These are phyloP conservation scores for Melinopterus prodromus DNA, from an alignment of 2,888 invertebrate species.

Conservation along the genomic window DNA sequence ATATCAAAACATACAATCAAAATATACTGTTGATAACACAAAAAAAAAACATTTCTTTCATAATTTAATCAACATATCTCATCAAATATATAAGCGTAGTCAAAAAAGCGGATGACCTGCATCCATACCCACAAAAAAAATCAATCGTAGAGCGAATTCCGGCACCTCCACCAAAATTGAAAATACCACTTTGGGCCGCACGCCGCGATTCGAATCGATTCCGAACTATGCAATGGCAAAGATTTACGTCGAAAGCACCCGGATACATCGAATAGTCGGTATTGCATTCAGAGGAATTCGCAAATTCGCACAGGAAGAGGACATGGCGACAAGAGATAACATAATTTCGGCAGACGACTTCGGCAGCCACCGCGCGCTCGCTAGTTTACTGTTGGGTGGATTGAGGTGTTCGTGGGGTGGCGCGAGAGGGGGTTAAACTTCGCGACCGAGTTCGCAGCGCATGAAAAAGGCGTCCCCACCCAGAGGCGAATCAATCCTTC, in stretches of 20 bases:
- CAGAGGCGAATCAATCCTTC: conserved; percentile 28
- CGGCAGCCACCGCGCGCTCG: neutral
- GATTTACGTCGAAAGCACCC: neutral
- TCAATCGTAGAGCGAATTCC: neutral
- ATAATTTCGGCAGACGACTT: conserved; percentile 13
- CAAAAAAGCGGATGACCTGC: too few species aligned
- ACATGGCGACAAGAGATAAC: conserved; percentile 18
- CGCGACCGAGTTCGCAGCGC: neutral
- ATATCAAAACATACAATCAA: too few species aligned
- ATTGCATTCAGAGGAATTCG: conserved; percentile 21
- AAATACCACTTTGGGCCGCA: neutral
- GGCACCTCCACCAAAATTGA: neutral
- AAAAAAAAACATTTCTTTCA: too few species aligned
- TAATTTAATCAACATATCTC: too few species aligned
- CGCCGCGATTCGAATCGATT: neutral
- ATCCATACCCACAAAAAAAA: too few species aligned
- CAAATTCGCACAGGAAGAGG: neutral
- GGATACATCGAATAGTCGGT: conserved; percentile 6
- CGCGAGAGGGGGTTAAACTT: conserved; percentile 20
- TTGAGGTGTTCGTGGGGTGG: neutral
- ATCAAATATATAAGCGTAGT: too few species aligned
- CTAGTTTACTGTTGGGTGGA: neutral
- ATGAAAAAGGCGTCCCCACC: conserved; percentile 25
- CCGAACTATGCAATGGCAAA: neutral
- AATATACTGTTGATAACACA: too few species aligned